phyloP scores from a whole-genome alignment of 2,888 invertebrate genomes.

The Fabriciana adippe region DNA sequence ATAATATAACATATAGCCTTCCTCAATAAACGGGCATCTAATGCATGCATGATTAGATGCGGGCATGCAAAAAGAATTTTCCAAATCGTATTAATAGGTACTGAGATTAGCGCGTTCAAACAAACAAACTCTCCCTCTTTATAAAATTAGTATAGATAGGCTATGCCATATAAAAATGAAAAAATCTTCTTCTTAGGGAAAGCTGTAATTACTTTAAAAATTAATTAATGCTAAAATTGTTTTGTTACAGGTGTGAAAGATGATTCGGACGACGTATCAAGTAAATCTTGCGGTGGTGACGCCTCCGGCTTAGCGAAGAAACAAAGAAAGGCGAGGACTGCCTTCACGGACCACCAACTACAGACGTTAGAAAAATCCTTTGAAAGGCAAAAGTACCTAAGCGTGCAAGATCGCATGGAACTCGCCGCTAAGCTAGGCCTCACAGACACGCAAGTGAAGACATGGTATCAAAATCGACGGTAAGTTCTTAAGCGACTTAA shows the following conservation, averaged over 20 bases:
- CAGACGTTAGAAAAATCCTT: slow-evolving; percentile 98
- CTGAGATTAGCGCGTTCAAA: no score
- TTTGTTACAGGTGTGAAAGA: slow-evolving; percentile 89
- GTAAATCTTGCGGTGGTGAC: slow-evolving; percentile 77
- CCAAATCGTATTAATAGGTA: no score
- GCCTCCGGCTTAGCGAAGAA: slow-evolving; percentile 89
- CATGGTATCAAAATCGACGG: slow-evolving; percentile 99
- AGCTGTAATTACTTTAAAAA: not conserved
- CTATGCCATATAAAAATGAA: no score
- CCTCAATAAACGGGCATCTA: no score
- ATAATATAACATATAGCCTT: no score
- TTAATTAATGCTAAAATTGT: not conserved
- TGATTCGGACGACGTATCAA: slow-evolving; percentile 88
- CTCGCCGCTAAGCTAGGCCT: slow-evolving; percentile 97
- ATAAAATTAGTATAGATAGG: no score
- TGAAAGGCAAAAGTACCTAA: slow-evolving; percentile 97
- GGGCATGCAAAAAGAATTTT: no score
- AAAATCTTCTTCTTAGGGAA: no score
- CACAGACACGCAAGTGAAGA: slow-evolving; percentile 99
- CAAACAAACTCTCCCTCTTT: no score
- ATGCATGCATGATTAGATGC: no score
- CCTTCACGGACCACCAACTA: slow-evolving; percentile 99
- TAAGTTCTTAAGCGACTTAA: slow-evolving; percentile 66
- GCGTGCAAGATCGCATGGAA: slow-evolving; percentile 99
- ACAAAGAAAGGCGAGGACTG: slow-evolving; percentile 97